Evolutionary conservation across 92 coral and sea anemone genomes (phyloP), one percentile per base, ranked within the genome.

Genomic region (Paragorgia papillata): DNA sequence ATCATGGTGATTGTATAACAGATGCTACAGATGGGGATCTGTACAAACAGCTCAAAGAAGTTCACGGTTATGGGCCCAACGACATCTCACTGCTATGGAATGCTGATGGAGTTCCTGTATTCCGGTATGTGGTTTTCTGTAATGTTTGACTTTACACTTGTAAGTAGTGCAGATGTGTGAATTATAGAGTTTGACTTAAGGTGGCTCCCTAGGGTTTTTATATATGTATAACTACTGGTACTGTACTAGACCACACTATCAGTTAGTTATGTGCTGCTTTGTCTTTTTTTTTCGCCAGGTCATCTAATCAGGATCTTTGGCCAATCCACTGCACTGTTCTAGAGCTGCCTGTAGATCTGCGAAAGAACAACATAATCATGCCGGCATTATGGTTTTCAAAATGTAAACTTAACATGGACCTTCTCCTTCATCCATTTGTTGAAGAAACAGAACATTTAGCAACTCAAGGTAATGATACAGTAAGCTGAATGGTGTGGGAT

Each of bases 301-400:
- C 70, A 30, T 63, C 70, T 29, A 63, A 33, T 63, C 29, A 37
- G n/a, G 43, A 63, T 63, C 70, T 63, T 63, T 33, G 49, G 70
- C 70, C 70, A 30, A 63, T 63, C 17, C 70, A 63, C 7, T 63
- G 70, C 13, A 63, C 70, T 15, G 43, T 63, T 30, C 25, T 63
- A n/a, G 70, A 63, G 70, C 48, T 63, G 26, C 70, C 70, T 18
- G 18, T 33, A 3, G 48, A 63, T 37, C 44, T 33, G 21, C 19
- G 70, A 22, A 63, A 63, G 22, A 63, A 18, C 25, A 63, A 63
- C 27, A 63, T 63, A 12, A 9, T 63, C 27, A 63, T 63, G 70
- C 70, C 48, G 18, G 70, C 70, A 17, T 37, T 63, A 48, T 63
- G 70, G 70, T 63, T 63, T 63, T 63, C 50, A 33, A 33, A 32